Evolutionary conservation across 2,888 invertebrate species (phyloP).

Genomic region (Drosophila limbata): DNA sequence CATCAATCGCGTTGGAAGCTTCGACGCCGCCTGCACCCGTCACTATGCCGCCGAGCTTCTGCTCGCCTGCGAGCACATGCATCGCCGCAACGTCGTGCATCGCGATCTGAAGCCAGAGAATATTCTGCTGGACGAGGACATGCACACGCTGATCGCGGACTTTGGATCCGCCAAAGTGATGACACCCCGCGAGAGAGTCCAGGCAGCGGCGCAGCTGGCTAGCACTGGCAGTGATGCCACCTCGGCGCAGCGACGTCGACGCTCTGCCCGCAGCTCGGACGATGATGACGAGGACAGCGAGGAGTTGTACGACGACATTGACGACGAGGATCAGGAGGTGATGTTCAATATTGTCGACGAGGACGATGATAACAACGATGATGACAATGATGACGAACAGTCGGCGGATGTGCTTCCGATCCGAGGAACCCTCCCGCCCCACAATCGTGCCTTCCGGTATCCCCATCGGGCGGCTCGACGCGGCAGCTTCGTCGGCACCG

Average conservation of each 20-base stretch:
- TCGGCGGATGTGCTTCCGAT: conserved; percentile 32
- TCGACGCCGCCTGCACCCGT: conserved; percentile 94
- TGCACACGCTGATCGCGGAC: conserved; percentile 98
- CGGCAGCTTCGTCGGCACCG: conserved; percentile 98
- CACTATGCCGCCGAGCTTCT: conserved; percentile 98
- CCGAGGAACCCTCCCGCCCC: conserved; percentile 44
- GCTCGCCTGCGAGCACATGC: conserved; percentile 95
- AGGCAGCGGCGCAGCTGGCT: conserved; percentile 53
- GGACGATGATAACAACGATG: conserved; percentile 52
- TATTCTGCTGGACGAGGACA: conserved; percentile 96
- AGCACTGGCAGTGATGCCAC: conserved; percentile 27
- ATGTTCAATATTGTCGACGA: conserved; percentile 40
- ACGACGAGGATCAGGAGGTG: conserved; percentile 60
- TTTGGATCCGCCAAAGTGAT: conserved; percentile 98
- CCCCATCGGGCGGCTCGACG: conserved; percentile 83
- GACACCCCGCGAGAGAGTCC: conserved; percentile 72
- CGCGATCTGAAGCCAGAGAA: conserved; percentile 99
- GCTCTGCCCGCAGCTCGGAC: conserved; percentile 61
- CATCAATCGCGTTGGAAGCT: conserved; percentile 95
- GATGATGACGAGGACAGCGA: conserved; percentile 70
- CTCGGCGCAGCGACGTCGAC: conserved; percentile 39
- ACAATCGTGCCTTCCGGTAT: conserved; percentile 53
- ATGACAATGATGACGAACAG: conserved; percentile 15
- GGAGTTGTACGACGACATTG: conserved; percentile 52
- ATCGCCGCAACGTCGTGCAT: conserved; percentile 95